These are phyloP conservation scores for Linurgus olivaceus DNA, from an alignment of 2,797 vertebrate genomes.

Conservation along the genomic window DNA sequence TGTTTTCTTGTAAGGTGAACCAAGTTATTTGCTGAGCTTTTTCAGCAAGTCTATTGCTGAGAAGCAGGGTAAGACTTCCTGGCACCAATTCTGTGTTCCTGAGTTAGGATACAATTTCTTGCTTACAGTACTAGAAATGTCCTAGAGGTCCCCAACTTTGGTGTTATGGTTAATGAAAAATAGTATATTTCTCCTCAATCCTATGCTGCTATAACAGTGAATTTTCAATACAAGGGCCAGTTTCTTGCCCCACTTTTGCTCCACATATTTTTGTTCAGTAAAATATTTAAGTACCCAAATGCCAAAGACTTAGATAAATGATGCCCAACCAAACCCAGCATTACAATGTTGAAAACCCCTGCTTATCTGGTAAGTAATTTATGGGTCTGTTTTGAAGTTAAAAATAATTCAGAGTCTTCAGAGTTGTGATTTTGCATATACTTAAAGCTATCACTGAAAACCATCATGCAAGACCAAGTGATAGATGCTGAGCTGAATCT, in stretches of 20 bases:
- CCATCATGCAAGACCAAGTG: background rate
- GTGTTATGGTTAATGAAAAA: background rate
- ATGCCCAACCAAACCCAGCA: background rate
- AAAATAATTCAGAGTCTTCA: background rate
- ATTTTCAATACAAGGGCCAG: background rate
- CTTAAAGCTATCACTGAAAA: background rate
- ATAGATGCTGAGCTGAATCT: background rate
- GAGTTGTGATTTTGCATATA: background rate
- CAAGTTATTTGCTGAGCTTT: background rate
- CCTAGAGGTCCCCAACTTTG: rapidly evolving
- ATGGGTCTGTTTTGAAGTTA: background rate
- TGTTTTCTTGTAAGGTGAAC: background rate
- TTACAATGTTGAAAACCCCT: background rate
- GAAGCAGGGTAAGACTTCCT: background rate
- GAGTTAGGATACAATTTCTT: background rate
- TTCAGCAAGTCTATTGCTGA: background rate
- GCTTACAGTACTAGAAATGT: background rate
- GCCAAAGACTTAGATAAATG: background rate
- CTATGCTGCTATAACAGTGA: background rate
- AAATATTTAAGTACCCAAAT: background rate
- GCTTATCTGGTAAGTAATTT: background rate
- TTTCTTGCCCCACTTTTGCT: background rate
- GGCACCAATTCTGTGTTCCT: background rate
- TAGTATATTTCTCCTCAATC: background rate
- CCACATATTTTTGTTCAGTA: background rate